A percentile compares a stretch with the other conserved stretches of the same genome.
Conservation (phyloP, 2,113 vertebrate species). For the Hypomesus transpacificus region DNA sequence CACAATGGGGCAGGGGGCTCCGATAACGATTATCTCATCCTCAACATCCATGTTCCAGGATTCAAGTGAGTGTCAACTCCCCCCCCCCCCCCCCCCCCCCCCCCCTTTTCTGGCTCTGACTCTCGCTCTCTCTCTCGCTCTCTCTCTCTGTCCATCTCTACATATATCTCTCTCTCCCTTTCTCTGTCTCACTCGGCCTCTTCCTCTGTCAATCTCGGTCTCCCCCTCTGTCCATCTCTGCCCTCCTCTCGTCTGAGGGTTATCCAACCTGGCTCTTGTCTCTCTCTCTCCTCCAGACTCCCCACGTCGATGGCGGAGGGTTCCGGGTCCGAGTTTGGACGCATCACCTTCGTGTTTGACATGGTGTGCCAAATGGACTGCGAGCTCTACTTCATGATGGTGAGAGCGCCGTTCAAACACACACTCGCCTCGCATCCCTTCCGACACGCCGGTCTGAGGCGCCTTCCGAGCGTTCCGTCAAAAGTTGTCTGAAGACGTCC, state of each 20-base stretch:
- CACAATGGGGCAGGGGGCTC: constrained; percentile 88
- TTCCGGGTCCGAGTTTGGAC: constrained; percentile 83
- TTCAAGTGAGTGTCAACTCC: constrained; percentile 82
- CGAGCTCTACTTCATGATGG: constrained; percentile 97
- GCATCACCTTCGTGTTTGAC: constrained; percentile 94
- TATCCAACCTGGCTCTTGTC: background rate
- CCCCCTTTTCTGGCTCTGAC: background rate
- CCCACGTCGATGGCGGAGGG: constrained; percentile 83
- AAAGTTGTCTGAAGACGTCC: background rate
- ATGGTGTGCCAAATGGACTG: constrained; percentile 86
- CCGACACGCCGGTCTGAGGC: background rate
- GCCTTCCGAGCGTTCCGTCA: background rate
- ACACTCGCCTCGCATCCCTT: background rate
- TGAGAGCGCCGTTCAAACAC: constrained; percentile 67
- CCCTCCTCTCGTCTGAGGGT: background rate
- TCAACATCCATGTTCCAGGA: constrained; percentile 90
- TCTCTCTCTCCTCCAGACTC: constrained; percentile 67
- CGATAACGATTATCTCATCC: constrained; percentile 95
- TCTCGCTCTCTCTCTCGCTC: background rate
- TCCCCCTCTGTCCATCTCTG: background rate
- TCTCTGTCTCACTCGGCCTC: background rate
- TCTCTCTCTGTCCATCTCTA: background rate
- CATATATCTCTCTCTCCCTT: background rate
- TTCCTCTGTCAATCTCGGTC: background rate
- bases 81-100: background rate